Evolutionary conservation across 2,888 invertebrate genomes (phyloP), one percentile per base, ranked within the genome.

Genomic region (Keiferia lycopersicella): DNA sequence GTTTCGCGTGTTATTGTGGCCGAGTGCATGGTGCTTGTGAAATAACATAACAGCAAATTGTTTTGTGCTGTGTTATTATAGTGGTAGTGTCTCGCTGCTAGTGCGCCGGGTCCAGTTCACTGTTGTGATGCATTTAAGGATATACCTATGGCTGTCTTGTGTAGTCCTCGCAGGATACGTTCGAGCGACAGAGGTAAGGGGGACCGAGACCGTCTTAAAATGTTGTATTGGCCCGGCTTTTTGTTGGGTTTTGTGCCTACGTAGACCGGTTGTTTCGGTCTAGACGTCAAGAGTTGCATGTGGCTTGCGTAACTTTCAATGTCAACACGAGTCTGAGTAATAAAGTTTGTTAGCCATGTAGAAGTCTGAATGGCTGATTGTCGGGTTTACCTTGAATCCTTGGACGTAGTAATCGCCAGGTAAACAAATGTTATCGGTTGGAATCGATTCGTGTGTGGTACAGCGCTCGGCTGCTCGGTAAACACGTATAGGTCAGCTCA

Each of bases 51-150:
- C 90, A 87, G 81, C 81, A 79, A 83, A 84, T 84, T 81, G 85
- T 90, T 88, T 80, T 80, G 89, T 90, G 86, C 80, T 81, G 90
- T 91, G 91, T 80, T 86, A 80, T 80, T 79, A 73, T 77, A 82
- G 82, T 84, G 84, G 82, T 86, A 81, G 88, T 89, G 89, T 79
- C 70, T 79, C 79, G 80, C 75, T 81, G 80, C 81, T 80, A 79
- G 84, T 84, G 87, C 86, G 80, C 82, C 84, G 79, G 81, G 77
- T 81, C 81, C 83, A 73, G 80, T 80, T 84, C 80, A 82, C 81
- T 90, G 88, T 93, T 92, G 94, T 94, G 93, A 95, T 95, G 95
- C 93, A 95, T 93, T 94, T 94, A 87, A 94, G 95, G 95, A 95
- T 95, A 94, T 94, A 93, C 86, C 91, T 94, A 92, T 92, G 94